phyloP scores from a whole-genome alignment of 2,797 vertebrate genomes.

The Dendrocincla fuliginosa region DNA sequence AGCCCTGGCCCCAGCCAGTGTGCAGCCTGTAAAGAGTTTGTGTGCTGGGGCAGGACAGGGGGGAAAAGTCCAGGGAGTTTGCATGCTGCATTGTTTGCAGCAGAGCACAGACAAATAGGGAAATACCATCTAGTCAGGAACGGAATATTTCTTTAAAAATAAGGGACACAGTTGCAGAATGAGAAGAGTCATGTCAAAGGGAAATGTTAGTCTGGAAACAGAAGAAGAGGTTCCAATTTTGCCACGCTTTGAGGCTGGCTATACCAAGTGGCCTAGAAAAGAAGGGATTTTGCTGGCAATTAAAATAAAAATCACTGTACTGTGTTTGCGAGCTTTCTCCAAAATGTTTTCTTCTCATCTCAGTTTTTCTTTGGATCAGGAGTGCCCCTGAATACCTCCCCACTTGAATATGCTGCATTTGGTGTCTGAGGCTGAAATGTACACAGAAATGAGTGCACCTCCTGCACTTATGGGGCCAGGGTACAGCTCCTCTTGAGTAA shows the following conservation, averaged over 20 bases:
- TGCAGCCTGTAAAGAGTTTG: background rate
- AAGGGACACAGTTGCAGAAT: background rate
- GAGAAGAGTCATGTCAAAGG: background rate
- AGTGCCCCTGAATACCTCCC: background rate
- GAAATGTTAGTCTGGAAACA: background rate
- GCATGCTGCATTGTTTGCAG: background rate
- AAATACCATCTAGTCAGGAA: background rate
- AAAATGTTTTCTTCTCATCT: background rate
- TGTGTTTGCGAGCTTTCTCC: background rate
- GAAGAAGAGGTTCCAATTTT: background rate
- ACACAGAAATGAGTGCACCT: background rate
- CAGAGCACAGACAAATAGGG: background rate
- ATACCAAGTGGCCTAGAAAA: background rate
- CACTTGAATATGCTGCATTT: rapidly evolving
- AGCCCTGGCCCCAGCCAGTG: too few relatives aligned
- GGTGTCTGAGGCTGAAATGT: rapidly evolving
- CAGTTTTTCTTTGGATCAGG: background rate
- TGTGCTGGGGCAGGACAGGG: background rate
- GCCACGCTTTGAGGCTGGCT: background rate
- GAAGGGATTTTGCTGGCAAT: background rate
- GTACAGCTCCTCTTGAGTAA: background rate
- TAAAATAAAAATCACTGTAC: background rate
- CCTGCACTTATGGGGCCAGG: rapidly evolving
- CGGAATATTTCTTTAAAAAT: background rate
- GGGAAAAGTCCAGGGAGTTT: background rate